Conservation (phyloP, 2,888 invertebrate genomes). For the Ligdia adustata region DNA sequence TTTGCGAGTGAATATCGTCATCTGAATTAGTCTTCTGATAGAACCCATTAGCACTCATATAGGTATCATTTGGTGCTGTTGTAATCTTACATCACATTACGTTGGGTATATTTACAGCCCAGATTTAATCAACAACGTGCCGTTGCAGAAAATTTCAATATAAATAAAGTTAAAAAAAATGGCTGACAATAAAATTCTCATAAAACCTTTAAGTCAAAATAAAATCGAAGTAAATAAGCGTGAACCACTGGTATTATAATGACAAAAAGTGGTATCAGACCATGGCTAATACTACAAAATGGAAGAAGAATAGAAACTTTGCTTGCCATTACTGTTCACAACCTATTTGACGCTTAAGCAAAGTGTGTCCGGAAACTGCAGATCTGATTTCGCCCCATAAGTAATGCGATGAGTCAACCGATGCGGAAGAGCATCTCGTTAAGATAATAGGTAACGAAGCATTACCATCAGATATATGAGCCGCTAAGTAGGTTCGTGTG, state of each 20-base stretch:
- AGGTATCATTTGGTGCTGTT: too few species aligned
- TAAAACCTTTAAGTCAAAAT: background rate
- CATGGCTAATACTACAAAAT: background rate
- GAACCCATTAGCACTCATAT: too few species aligned
- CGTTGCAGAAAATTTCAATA: too few species aligned
- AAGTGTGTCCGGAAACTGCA: conserved; percentile 12
- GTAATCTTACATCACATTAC: too few species aligned
- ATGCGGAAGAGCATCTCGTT: conserved; percentile 38
- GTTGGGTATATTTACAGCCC: too few species aligned
- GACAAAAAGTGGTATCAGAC: too few species aligned
- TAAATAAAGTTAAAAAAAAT: too few species aligned
- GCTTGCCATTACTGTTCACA: conserved; percentile 8
- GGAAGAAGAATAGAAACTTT: too few species aligned
- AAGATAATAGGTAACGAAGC: conserved; percentile 28
- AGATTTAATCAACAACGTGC: too few species aligned
- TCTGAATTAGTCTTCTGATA: too few species aligned
- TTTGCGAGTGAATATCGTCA: too few species aligned
- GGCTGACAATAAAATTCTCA: too few species aligned
- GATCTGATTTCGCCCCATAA: conserved; percentile 18
- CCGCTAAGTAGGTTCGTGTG: conserved; percentile 41
- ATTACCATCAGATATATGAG: conserved; percentile 25
- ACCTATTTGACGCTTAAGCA: conserved; percentile 12
- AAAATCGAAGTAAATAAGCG: background rate
- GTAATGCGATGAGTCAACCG: conserved; percentile 26
- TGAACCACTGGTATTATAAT: background rate